phyloP scores from a whole-genome alignment of 2,113 vertebrate genomes.

The Leptocoma aspasia region DNA sequence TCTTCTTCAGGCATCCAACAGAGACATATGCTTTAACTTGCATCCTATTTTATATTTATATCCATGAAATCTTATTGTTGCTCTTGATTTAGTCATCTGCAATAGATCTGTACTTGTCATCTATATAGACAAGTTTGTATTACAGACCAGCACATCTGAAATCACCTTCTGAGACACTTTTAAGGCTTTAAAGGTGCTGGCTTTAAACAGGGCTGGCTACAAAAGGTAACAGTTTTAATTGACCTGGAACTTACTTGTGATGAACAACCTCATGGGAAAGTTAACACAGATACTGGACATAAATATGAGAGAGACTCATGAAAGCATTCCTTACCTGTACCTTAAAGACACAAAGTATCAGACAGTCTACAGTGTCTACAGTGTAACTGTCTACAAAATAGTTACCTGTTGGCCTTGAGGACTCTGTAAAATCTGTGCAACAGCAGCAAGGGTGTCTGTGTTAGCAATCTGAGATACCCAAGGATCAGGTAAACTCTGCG shows the following conservation, averaged over 20 bases:
- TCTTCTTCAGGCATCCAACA: not conserved
- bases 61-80: not conserved
- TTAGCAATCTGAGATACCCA: conserved; percentile 97
- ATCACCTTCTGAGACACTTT: not conserved
- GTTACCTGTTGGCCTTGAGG: conserved; percentile 97
- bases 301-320: not conserved
- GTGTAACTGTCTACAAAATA: not conserved
- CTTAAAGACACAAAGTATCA: not conserved
- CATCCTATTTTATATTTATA: not conserved
- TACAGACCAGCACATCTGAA: not conserved
- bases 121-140: not conserved
- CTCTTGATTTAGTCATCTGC: not conserved
- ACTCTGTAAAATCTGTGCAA: conserved; percentile 96
- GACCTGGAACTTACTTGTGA: not conserved
- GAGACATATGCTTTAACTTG: not conserved
- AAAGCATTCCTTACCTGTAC: not conserved
- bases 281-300: not conserved
- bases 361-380: not conserved
- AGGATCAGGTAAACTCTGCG: conserved; percentile 90
- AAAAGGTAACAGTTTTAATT: not conserved
- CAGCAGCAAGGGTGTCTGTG: conserved; percentile 94
- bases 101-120: not conserved
- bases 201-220: not conserved
- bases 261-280: not conserved
- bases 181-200: not conserved